Evolutionary conservation across 2,797 vertebrate genomes (phyloP), one percentile per base, ranked within the genome.

Genomic region (Syncerus caffer): DNA sequence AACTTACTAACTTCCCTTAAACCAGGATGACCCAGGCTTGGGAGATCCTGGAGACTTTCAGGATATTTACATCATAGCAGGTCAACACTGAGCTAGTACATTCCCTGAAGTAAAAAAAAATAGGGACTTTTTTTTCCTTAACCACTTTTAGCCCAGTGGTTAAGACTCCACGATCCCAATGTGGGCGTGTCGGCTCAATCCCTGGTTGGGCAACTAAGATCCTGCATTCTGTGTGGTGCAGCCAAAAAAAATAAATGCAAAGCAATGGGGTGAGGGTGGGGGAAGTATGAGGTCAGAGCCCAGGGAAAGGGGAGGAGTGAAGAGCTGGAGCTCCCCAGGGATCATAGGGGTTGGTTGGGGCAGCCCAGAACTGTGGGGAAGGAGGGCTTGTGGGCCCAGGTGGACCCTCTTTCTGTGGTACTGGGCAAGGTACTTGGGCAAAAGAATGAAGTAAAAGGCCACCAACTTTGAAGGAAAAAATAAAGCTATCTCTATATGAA

Each of bases 401-500:
- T 60, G 15, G 42, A 60, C 31, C 7, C 13, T 27, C 38, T 90
- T 94, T 89, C 64, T 92, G 17, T 55, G 45, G 42, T 42, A 42
- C 42, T 79, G 47, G n/a, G 62, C 47, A 89, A 79, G 34, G 38
- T 45, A 31, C 86, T 67, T 57, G 83, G 58, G n/a, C 55, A 92
- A 86, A 67, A 51, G 31, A 93, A 82, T 55, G 64, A 71, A 83
- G 85, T 17, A 13, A 58, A 50, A 93, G 89, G 16, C 34, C 87
- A 38, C 47, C 23, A 51, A n/a, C 55, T 42, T 31, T 16, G 71
- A 97, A 94, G 87, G 51, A 92, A 95, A 60, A 89, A 95, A 62
- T 29, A 38, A 85, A 95, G 50, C 57, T 57, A 25, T 34, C 74
- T 87, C 89, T 34, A 12, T 82, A 85, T 89, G 34, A 25, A 58